Evolutionary conservation across 2,113 vertebrate species (phyloP).

Genomic region (Neolamprologus variostigma): DNA sequence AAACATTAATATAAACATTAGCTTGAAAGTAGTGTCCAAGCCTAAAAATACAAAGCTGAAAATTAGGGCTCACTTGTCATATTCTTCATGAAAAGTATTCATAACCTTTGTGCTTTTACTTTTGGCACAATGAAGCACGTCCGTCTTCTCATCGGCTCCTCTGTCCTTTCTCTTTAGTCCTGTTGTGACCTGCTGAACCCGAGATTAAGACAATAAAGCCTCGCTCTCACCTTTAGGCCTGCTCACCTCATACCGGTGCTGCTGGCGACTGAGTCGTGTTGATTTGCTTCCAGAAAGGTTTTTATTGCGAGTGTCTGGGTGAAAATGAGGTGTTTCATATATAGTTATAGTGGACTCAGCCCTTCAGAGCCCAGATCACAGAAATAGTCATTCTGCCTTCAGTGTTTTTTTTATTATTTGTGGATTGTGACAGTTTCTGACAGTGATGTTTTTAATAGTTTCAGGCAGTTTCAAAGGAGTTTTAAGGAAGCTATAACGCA

Average conservation of each 20-base stretch:
- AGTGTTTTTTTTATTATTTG: background rate
- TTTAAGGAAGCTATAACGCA: background rate
- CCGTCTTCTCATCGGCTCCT: background rate
- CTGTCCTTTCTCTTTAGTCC: background rate
- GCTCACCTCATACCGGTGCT: background rate
- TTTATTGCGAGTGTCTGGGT: conserved; percentile 46
- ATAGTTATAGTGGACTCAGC: background rate
- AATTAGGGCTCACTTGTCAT: background rate
- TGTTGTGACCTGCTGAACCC: background rate
- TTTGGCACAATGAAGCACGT: background rate
- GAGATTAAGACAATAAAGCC: conserved; percentile 33
- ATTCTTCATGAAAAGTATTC: background rate
- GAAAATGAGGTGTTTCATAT: conserved; percentile 21
- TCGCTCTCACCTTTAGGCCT: background rate
- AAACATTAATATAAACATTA: too few relatives aligned
- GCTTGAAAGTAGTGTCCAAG: background rate
- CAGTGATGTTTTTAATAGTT: background rate
- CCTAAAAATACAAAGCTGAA: fast-evolving
- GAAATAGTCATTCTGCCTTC: background rate
- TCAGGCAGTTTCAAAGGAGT: background rate
- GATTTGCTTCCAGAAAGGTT: conserved; percentile 37
- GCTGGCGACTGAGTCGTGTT: background rate
- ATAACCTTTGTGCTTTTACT: background rate
- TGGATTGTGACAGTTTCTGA: background rate
- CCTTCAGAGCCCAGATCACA: background rate